Evolutionary conservation across 2,797 vertebrate species (phyloP), one percentile per base, ranked within the genome.

Genomic region (Balearica regulorum): DNA sequence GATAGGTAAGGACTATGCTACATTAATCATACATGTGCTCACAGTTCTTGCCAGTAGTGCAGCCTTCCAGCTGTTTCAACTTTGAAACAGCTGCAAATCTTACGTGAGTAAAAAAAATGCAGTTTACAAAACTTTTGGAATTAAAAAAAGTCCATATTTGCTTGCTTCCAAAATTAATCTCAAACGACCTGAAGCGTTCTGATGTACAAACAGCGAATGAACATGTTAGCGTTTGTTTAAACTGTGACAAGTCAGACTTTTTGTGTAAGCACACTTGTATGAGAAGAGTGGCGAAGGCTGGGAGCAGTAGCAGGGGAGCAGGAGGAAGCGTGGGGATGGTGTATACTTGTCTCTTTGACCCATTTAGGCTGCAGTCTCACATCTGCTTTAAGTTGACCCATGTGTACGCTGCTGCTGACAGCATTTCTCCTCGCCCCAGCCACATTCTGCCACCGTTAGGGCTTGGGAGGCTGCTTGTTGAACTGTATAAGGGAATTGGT

Each of bases 331-430:
- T 4, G 22, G 73, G 88, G 60, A 37, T 92, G 6, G 28, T 10
- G 92, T 90, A 88, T 94, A 33, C 55, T 89, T 93, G 89, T 92
- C 86, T 91, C 80, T 97, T 72, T 96, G 92, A 96, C 87, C 93
- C 87, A 49, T 83, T 94, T 93, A 89, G 92, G 80, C 66, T 53
- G 58, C 60, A 70, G 53, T 44, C 83, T 93, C 62, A 51, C 81
- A 55, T 92, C 84, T 65, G 54, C 62, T 87, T 79, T 92, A 89
- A 95, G 86, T 66, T 4, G 5, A 87, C 82, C 78, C 95, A 90
- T 2, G 16, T 96, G 94, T 79, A 10, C 1, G 3, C 29, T 58
- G 86, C 92, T 70, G 93, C 86, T 96, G 88, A 95, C 93, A 95
- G 90, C 29, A 6, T 57, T 87, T 80, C 86, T 94, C 58, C 70